phyloP scores from a whole-genome alignment of 2,888 invertebrate genomes.

The Spialia ferax region DNA sequence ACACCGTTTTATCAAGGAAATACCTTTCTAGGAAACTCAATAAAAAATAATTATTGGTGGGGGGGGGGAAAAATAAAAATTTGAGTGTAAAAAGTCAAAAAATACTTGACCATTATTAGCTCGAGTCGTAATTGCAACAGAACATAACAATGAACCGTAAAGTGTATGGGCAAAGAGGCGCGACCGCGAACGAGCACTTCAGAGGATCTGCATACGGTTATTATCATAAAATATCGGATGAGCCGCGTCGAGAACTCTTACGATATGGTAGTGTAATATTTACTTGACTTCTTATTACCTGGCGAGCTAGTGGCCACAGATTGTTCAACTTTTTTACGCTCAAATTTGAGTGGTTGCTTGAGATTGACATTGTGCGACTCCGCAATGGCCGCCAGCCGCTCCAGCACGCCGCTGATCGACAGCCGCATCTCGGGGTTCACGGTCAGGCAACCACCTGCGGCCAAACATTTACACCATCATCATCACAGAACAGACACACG shows the following conservation, averaged over 20 bases:
- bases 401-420: slow-evolving; percentile 92
- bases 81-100: slow-evolving; percentile 87
- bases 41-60: slow-evolving; percentile 62
- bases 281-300: slow-evolving; percentile 88
- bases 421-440: slow-evolving; percentile 94
- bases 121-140: slow-evolving; percentile 80
- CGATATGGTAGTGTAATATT: slow-evolving; percentile 87
- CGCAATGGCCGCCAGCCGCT: slow-evolving; percentile 95
- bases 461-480: slow-evolving; percentile 49
- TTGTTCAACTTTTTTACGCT: slow-evolving; percentile 88
- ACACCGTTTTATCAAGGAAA: slow-evolving; percentile 63
- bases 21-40: slow-evolving; percentile 67
- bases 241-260: slow-evolving; percentile 67
- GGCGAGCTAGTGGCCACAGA: slow-evolving; percentile 88
- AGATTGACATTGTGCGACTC: slow-evolving; percentile 94
- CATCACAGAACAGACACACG: slow-evolving; percentile 8
- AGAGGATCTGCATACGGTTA: slow-evolving; percentile 42
- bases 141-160: slow-evolving; percentile 74
- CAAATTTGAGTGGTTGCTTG: slow-evolving; percentile 91
- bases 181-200: slow-evolving; percentile 36
- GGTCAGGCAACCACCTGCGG: slow-evolving; percentile 91
- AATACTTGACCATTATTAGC: slow-evolving; percentile 87
- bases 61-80: slow-evolving; percentile 71
- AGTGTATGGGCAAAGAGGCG: slow-evolving; percentile 57
- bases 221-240: slow-evolving; percentile 57